Evolutionary conservation across 2,113 vertebrate genomes (phyloP).

Genomic region (Crocuta crocuta): DNA sequence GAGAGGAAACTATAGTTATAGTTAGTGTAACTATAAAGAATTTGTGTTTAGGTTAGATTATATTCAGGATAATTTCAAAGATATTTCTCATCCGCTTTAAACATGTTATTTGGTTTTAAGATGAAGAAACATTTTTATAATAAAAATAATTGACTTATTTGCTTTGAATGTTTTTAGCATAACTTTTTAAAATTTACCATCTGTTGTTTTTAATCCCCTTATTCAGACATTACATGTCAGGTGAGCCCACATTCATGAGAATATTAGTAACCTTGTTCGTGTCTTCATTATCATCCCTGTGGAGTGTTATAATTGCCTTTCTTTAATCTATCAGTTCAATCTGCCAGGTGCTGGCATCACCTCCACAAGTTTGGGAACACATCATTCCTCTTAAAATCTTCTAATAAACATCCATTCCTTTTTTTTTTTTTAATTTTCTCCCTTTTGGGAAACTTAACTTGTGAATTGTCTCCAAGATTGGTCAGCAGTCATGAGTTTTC

Average conservation of each 20-base stretch:
- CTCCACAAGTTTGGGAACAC: background rate
- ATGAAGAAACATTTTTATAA: background rate
- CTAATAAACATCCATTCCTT: background rate
- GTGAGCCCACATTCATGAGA: conserved; percentile 25
- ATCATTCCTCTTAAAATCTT: background rate
- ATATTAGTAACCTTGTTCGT: conserved; percentile 24
- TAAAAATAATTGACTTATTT: conserved; percentile 46
- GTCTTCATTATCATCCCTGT: conserved; percentile 67
- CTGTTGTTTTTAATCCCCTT: conserved; percentile 20
- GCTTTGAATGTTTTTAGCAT: background rate
- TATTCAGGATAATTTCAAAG: background rate
- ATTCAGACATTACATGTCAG: conserved; percentile 41
- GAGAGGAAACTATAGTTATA: background rate
- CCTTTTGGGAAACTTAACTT: background rate
- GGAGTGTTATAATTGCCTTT: conserved; percentile 70
- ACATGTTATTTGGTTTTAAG: background rate
- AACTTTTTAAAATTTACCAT: conserved; percentile 41
- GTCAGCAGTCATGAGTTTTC: background rate
- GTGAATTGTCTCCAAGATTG: background rate
- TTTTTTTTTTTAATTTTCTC: background rate
- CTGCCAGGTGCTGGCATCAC: conserved; percentile 34
- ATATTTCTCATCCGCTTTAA: background rate
- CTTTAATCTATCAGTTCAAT: conserved; percentile 67
- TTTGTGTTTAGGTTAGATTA: conserved; percentile 13
- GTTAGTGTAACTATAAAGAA: background rate